Percentiles rank a stretch among this genome's conserved stretches.
These are phyloP conservation scores for Dione vanillae DNA, from an alignment of 2,888 invertebrate species.

Conservation along the genomic window DNA sequence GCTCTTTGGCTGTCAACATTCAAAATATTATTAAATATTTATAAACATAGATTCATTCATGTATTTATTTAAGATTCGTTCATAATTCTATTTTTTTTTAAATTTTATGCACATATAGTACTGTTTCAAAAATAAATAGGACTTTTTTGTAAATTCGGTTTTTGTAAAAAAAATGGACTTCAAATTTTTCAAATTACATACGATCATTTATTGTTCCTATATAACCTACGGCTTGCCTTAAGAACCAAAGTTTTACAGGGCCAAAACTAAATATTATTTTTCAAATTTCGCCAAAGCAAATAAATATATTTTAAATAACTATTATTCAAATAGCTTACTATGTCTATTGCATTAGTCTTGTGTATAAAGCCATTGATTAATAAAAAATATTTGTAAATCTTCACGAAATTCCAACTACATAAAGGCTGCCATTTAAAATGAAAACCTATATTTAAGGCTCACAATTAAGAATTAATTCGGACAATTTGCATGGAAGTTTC, in stretches of 20 bases:
- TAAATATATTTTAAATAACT: slow-evolving; percentile 39
- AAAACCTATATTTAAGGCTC: slow-evolving; percentile 36
- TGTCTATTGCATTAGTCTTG: slow-evolving; percentile 19
- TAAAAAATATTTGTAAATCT: slow-evolving; percentile 15
- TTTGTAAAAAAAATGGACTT: not conserved
- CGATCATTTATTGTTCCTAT: slow-evolving; percentile 37
- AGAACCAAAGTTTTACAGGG: slow-evolving; percentile 44
- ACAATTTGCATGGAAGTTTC: slow-evolving; percentile 54
- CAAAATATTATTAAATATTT: slow-evolving; percentile 26
- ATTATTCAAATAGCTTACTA: slow-evolving; percentile 28
- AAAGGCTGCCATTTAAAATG: slow-evolving; percentile 46
- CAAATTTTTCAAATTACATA: slow-evolving; percentile 1
- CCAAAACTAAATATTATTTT: slow-evolving; percentile 38
- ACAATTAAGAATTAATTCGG: slow-evolving; percentile 45
- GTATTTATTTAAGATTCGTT: too few species aligned
- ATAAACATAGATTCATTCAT: not conserved
- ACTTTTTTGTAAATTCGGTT: not conserved
- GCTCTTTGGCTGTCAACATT: slow-evolving; percentile 41
- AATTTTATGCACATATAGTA: slow-evolving; percentile 1
- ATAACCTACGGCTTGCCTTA: slow-evolving; percentile 43
- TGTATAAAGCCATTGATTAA: slow-evolving; percentile 13
- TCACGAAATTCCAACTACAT: slow-evolving; percentile 32
- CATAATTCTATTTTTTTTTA: too few species aligned
- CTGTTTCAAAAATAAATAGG: not conserved
- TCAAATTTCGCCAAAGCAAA: slow-evolving; percentile 35